Evolutionary conservation across 2,888 invertebrate genomes (phyloP).

Genomic region (Ormyrus pomaceus): DNA sequence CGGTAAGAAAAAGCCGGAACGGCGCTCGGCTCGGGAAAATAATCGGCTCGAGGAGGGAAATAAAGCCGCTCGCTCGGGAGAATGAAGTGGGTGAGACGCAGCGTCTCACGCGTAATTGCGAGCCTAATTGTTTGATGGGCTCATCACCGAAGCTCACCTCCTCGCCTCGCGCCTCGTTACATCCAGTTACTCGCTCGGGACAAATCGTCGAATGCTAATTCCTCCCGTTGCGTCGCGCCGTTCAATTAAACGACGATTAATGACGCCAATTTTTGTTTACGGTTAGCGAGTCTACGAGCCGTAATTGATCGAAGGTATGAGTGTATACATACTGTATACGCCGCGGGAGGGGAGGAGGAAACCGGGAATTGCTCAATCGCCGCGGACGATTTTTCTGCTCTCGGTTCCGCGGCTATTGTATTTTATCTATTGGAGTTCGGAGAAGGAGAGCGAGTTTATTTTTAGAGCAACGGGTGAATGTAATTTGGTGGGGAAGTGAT

Average conservation of each 20-base stretch:
- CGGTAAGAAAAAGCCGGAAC: conserved; percentile 13
- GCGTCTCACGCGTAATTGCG: conserved; percentile 37
- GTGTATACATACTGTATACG: no score
- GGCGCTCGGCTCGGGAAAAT: conserved; percentile 21
- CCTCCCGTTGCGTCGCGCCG: neutral
- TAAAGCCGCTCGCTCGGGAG: neutral
- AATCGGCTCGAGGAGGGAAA: neutral
- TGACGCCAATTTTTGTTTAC: conserved; percentile 28
- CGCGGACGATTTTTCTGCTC: no score
- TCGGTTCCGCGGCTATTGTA: no score
- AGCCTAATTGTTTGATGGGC: conserved; percentile 50
- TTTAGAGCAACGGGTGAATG: no score
- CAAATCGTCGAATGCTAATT: conserved; percentile 37
- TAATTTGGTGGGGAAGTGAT: no score
- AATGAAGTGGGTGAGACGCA: conserved; percentile 35
- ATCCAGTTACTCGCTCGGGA: conserved; percentile 23
- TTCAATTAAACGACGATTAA: conserved; percentile 26
- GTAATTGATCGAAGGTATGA: no score
- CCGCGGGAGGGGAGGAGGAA: no score
- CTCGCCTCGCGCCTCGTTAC: neutral
- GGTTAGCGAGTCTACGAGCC: neutral
- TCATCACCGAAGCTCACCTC: neutral
- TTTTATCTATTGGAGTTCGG: no score
- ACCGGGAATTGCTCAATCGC: no score
- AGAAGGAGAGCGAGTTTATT: no score